Percentiles rank a stretch among this genome's conserved stretches.
Conservation (phyloP, 1,140 invertebrate species). For the Hylaeus anthracinus region DNA sequence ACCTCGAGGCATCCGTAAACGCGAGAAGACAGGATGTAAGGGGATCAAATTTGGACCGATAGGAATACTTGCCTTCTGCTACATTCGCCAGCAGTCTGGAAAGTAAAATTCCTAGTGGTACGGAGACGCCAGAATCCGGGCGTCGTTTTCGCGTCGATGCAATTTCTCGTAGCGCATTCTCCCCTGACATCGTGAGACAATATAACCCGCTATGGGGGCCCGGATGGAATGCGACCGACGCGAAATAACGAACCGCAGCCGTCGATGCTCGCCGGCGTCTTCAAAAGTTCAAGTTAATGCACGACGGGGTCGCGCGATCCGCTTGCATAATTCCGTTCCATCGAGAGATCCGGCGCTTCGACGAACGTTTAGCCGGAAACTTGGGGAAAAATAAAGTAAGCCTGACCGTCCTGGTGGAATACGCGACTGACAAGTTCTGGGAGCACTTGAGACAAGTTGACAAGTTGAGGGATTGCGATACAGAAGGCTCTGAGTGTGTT, state of each 20-base stretch:
- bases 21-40: no score
- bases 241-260: constrained; percentile 52
- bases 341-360: constrained; percentile 24
- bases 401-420: constrained; percentile 1
- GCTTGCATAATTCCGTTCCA: constrained; percentile 54
- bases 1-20: no score
- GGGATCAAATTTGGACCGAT: no score
- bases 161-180: constrained; percentile 32
- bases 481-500: no score
- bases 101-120: constrained; percentile 10
- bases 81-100: no score
- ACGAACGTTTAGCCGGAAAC: constrained; percentile 1
- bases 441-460: no score
- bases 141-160: constrained; percentile 21
- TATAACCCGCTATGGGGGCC: constrained; percentile 43
- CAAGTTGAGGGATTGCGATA: no score
- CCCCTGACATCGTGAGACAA: constrained; percentile 47
- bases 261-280: constrained; percentile 37
- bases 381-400: constrained; percentile 31
- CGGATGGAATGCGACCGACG: constrained; percentile 40
- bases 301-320: constrained; percentile 21
- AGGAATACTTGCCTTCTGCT: no score
- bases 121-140: constrained; percentile 9
- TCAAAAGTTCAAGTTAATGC: constrained; percentile 43
- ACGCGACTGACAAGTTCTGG: constrained; percentile 5